Base-by-base conservation (phyloP, 2,113 vertebrate genomes). In the Eretmochelys imbricata region DNA sequence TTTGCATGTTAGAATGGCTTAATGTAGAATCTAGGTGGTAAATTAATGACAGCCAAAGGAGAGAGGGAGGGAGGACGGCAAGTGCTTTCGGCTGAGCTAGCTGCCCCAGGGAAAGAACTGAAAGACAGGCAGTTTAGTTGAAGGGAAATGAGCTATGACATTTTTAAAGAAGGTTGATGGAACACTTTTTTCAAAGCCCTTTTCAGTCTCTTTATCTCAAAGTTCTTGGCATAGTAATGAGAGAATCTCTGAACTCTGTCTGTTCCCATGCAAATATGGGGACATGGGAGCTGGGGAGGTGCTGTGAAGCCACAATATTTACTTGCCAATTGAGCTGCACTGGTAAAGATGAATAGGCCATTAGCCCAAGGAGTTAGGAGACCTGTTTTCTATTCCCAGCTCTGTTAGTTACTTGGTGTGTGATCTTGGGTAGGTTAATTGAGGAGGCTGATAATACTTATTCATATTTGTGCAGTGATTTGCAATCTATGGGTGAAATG, bases 121-220 rank as follows among this genome's bases (percentile, higher is more conserved):
- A 72, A 87, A 95, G 80, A 48, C 54, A 93, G 90, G 95, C 92
- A 80, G 81, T 5, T 84, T 82, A 57, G 57, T 62, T 78, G 57
- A 95, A 83, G 50, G 92, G 89, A 91, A 94, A 62, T 93, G 76
- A 95, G 89, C 80, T 88, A 86, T 93, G 93, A 91, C 86, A 88
- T 84, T 84, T 85, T 94, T 94, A 79, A 95, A 94, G 91, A 25
- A 82, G 78, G 75, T 89, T 93, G 92, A 88, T 94, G 85, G 89
- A 88, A 95, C 94, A 65, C 92, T 96, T 95, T 89, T 97, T 91
- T 95, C 96, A 97, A 97, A 96, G 93, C 51, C 69, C 87, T 89
- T 8, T 88, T 90, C 90, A 95, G 96, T 96, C 93, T 95, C 54
- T 89, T 2, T 8, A 17, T 94, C 80, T 87, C 94, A 90, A 81